phyloP scores from a whole-genome alignment of 1,140 invertebrate species.

The Odontomachus brunneus region DNA sequence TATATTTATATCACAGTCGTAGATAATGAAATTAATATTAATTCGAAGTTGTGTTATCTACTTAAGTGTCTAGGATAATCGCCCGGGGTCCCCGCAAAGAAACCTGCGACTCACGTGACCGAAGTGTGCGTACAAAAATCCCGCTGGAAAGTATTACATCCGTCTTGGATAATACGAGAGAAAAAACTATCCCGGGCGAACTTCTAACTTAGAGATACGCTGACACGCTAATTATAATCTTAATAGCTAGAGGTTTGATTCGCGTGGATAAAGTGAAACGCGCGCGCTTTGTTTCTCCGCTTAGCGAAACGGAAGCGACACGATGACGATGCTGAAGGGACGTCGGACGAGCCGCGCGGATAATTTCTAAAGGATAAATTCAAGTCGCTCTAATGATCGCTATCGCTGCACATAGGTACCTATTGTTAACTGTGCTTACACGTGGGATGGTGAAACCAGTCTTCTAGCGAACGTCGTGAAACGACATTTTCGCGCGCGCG shows the following conservation, averaged over 20 bases:
- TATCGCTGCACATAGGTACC: conserved; percentile 32
- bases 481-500: conserved; percentile 10
- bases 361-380: conserved; percentile 49
- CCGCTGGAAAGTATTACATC: conserved; percentile 22
- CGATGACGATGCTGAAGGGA: conserved; percentile 15
- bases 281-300: background rate
- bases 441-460: conserved; percentile 61
- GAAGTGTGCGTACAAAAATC: conserved; percentile 34
- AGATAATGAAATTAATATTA: conserved; percentile 69
- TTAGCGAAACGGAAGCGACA: conserved; percentile 39
- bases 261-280: conserved; percentile 41
- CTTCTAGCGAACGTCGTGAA: conserved; percentile 45
- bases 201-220: conserved; percentile 39
- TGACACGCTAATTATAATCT: conserved; percentile 34
- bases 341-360: conserved; percentile 12
- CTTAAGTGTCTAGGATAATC: conserved; percentile 38
- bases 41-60: conserved; percentile 54
- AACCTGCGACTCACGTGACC: conserved; percentile 25
- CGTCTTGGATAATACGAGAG: conserved; percentile 10
- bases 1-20: conserved; percentile 76
- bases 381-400: conserved; percentile 36
- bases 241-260: conserved; percentile 50
- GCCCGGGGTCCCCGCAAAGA: conserved; percentile 21
- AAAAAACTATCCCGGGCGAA: conserved; percentile 37
- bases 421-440: conserved; percentile 55